A percentile compares a stretch with the other conserved stretches of the same genome.
Evolutionary conservation across 2,113 vertebrate species (phyloP).

Genomic region (Manacus vitellinus): DNA sequence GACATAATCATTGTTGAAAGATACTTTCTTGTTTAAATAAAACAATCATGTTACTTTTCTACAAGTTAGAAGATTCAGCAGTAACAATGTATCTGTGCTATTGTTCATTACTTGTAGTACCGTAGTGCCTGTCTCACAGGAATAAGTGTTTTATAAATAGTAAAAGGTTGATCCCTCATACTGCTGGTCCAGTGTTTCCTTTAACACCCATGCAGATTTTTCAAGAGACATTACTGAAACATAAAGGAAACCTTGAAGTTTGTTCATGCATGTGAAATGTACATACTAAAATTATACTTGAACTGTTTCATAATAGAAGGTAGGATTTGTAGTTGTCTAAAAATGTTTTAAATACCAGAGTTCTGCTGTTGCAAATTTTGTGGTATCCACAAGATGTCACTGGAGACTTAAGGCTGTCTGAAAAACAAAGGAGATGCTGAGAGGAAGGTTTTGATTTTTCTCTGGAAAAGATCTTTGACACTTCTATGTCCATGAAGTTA

Average conservation of each 20-base stretch:
- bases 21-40: not conserved
- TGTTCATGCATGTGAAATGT: not conserved
- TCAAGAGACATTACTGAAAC: not conserved
- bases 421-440: not conserved
- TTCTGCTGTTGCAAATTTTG: not conserved
- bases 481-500: not conserved
- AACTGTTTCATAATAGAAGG: not conserved
- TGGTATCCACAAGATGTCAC: constrained; percentile 49
- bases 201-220: not conserved
- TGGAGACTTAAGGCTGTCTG: not conserved
- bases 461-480: not conserved
- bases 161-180: not conserved
- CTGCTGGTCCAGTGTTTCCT: not conserved
- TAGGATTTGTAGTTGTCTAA: not conserved
- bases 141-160: not conserved
- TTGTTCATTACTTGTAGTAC: not conserved
- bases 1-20: not conserved
- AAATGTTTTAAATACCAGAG: not conserved
- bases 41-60: not conserved
- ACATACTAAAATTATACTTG: rapidly evolving
- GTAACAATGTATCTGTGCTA: not conserved
- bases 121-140: rapidly evolving
- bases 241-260: not conserved
- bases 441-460: not conserved
- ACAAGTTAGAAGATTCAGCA: not conserved